A percentile compares a stretch with the other conserved stretches of the same genome.
These are phyloP conservation scores for Melanostoma mellinum DNA, from an alignment of 2,888 invertebrate genomes.

Conservation along the genomic window DNA sequence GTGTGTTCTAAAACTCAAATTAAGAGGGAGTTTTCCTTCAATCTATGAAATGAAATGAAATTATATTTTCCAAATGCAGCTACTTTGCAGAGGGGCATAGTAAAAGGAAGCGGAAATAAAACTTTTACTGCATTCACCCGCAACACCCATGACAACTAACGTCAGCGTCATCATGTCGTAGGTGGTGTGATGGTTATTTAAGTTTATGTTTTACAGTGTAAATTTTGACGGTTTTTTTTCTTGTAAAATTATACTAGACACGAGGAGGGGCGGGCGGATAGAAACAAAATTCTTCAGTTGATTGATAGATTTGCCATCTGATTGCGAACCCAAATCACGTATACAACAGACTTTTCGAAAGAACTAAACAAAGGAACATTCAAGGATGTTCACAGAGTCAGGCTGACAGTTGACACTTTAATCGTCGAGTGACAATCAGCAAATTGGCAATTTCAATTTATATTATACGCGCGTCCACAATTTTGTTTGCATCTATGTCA, in stretches of 20 bases:
- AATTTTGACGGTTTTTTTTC: background rate
- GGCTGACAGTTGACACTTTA: constrained; percentile 60
- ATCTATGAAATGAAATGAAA: constrained; percentile 9
- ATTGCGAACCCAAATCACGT: constrained; percentile 50
- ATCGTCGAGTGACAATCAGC: constrained; percentile 47
- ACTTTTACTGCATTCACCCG: background rate
- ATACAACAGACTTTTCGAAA: background rate
- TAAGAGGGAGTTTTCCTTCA: background rate
- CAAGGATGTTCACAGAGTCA: constrained; percentile 38
- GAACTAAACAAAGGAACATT: constrained; percentile 7
- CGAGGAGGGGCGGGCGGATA: constrained; percentile 10
- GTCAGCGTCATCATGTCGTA: background rate
- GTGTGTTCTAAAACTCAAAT: constrained; percentile 31
- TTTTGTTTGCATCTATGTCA: constrained; percentile 10
- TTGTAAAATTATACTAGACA: background rate
- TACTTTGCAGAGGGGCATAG: background rate
- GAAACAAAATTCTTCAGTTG: background rate
- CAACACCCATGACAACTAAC: constrained; percentile 1
- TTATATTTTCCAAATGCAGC: constrained; percentile 47
- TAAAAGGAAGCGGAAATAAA: background rate
- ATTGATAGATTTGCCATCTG: constrained; percentile 39
- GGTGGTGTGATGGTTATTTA: background rate
- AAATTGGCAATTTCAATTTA: constrained; percentile 51
- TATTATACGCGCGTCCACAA: constrained; percentile 14
- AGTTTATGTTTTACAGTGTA: background rate